Evolutionary conservation across 2,797 vertebrate genomes (phyloP).

Genomic region (Onychomys torridus): DNA sequence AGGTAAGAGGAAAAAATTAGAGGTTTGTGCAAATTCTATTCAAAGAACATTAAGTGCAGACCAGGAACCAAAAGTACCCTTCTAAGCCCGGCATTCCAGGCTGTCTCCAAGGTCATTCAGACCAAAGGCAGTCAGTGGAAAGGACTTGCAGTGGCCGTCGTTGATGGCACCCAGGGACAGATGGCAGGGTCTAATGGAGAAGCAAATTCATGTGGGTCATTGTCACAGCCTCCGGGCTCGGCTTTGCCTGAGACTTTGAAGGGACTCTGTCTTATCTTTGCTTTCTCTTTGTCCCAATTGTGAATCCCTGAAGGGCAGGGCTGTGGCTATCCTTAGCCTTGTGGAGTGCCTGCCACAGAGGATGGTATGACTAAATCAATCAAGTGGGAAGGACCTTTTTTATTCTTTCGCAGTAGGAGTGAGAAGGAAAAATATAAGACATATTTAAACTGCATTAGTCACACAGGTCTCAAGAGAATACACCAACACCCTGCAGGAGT

Average conservation of each 20-base stretch:
- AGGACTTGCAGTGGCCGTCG: background rate
- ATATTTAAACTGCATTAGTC: background rate
- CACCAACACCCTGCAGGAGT: background rate
- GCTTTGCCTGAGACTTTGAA: background rate
- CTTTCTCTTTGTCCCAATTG: slow-evolving; percentile 15
- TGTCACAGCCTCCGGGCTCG: slow-evolving; percentile 30
- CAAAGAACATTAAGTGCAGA: slow-evolving; percentile 56
- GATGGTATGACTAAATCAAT: background rate
- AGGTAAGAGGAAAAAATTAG: slow-evolving; percentile 71
- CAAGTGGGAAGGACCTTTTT: background rate
- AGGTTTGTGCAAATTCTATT: slow-evolving; percentile 73
- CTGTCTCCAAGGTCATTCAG: slow-evolving; percentile 78
- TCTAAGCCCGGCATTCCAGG: slow-evolving; percentile 15
- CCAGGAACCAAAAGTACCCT: slow-evolving; percentile 58
- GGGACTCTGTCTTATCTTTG: background rate
- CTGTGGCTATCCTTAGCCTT: slow-evolving; percentile 3
- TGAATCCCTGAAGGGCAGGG: slow-evolving; percentile 51
- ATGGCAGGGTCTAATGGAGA: slow-evolving; percentile 66
- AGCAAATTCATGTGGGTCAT: slow-evolving; percentile 47
- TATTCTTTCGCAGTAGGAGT: background rate
- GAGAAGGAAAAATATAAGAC: background rate
- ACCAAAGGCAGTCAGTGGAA: slow-evolving; percentile 7
- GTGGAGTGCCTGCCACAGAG: background rate
- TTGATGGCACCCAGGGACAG: slow-evolving; percentile 41
- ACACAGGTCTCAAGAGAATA: background rate